Conservation (phyloP, 1,140 invertebrate species). For the Ooceraea biroi region DNA sequence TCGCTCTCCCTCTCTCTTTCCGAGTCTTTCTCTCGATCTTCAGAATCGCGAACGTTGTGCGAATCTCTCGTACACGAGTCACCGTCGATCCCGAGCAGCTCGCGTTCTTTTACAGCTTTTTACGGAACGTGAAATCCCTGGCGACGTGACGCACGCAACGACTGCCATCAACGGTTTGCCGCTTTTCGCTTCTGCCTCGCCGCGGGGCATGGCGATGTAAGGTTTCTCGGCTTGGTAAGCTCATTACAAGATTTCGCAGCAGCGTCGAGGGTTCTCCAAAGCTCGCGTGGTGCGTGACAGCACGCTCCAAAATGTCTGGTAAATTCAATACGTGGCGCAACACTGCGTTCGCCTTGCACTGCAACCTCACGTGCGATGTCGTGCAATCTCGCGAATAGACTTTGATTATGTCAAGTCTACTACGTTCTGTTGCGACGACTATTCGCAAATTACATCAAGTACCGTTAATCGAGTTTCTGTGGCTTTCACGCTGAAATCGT, state of each 20-base stretch:
- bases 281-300: neutral
- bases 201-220: conserved; percentile 47
- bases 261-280: conserved; percentile 63
- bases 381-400: conserved; percentile 2
- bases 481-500: neutral
- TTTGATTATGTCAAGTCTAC: neutral
- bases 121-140: conserved; percentile 3
- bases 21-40: too few relatives aligned
- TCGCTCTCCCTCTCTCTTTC: too few relatives aligned
- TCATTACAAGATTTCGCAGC: conserved; percentile 76
- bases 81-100: neutral
- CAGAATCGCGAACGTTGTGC: neutral
- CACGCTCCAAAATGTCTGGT: neutral
- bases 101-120: conserved; percentile 17
- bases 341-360: neutral
- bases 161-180: conserved; percentile 60
- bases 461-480: neutral
- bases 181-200: conserved; percentile 42
- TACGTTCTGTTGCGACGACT: neutral
- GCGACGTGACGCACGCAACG: conserved; percentile 40
- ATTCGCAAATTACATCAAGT: neutral
- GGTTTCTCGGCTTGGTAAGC: conserved; percentile 76
- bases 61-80: conserved; percentile 7
- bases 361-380: neutral
- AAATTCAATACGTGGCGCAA: conserved; percentile 49